phyloP scores from a whole-genome alignment of 2,797 vertebrate species.

The Pseudochirops cupreus region DNA sequence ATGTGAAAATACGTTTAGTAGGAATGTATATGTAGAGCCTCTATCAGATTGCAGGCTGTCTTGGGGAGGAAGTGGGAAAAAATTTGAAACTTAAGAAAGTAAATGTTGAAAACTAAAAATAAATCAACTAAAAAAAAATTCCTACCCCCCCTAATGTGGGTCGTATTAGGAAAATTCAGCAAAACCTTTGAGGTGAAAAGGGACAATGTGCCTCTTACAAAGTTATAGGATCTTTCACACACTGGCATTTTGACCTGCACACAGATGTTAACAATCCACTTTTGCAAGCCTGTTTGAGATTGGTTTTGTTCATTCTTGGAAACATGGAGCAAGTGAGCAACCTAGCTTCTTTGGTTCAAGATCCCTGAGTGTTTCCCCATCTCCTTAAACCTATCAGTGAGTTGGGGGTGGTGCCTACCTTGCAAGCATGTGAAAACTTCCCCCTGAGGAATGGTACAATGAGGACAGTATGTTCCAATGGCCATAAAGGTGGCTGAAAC shows the following conservation, averaged over 20 bases:
- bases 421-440: background rate
- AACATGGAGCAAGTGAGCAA: background rate
- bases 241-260: background rate
- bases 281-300: background rate
- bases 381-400: background rate
- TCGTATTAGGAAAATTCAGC: background rate
- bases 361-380: background rate
- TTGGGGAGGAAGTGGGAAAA: too few species aligned
- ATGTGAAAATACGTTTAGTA: too few species aligned
- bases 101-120: too few species aligned
- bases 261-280: background rate
- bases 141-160: background rate
- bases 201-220: background rate
- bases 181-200: background rate
- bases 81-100: too few species aligned
- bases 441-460: background rate
- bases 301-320: background rate
- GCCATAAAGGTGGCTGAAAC: background rate
- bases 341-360: background rate
- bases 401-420: background rate
- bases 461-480: background rate
- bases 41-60: too few species aligned
- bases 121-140: too few species aligned
- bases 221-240: background rate
- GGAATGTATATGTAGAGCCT: too few species aligned